Base-by-base conservation (phyloP, 1,140 invertebrate genomes). In the Centruroides vittatus region DNA sequence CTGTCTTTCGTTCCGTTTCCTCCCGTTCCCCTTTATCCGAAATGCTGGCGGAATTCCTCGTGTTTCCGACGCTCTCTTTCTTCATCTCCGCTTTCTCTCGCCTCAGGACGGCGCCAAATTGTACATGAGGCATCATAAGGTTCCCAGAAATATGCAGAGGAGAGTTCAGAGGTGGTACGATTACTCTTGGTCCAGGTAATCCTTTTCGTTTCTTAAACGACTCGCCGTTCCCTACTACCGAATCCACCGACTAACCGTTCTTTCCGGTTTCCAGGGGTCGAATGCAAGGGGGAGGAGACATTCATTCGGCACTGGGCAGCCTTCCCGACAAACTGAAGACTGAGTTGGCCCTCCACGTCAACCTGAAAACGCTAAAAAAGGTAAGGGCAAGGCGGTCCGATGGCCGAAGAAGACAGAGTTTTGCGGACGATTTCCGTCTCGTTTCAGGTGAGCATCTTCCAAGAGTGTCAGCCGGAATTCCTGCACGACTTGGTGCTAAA, bases 391-490 rank as follows among this genome's bases (percentile, higher is more conserved):
- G 1, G 8, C 49, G 12, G 49, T 12, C 34, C 1, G 34, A 51
- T 51, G 49, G 34, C 2, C 12, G 49, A 51, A 2, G 49, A 12
- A 51, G 49, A 12, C 12, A 12, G 49, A 51, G 51, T 23, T 23
- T 23, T 53, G 51, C 8, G 5, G 51, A 36, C 23, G 51, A 36
- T 41, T 6, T 8, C 41, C 41, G 8, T 41, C 41, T 6, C 41
- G 41, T 41, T 41, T 23, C 66, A 86, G 85, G 86, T 89, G 12
- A 86, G 85, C 49, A 84, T 84, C 57, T 92, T 91, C 74, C 86
- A 96, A 84, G 91, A 96, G 76, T 97, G 93, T 73, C 91, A 96
- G 74, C 93, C 93, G 1, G 93, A 97, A 74, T 97, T 97, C 74
- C 81, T 97, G 4, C 91, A 96, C 72, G 93, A 96, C 73, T 79